These are phyloP conservation scores for Ictidomys tridecemlineatus DNA, from an alignment of 2,113 vertebrate genomes.

Conservation along the genomic window DNA sequence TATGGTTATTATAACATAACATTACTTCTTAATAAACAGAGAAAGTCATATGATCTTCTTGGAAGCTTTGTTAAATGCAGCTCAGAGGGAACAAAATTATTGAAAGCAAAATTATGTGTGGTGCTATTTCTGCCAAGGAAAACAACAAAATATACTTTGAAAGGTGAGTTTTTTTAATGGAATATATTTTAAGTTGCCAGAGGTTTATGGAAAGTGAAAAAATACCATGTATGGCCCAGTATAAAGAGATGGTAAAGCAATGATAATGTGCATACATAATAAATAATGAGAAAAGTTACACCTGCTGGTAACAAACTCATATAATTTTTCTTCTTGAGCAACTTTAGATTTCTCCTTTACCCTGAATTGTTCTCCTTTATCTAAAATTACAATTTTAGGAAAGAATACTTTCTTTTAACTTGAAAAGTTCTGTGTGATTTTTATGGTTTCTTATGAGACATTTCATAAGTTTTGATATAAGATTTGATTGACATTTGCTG, in stretches of 20 bases:
- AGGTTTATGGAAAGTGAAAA: background rate
- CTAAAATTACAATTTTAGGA: background rate
- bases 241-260: background rate
- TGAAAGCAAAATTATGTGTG: background rate
- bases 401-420: background rate
- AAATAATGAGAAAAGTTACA: background rate
- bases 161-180: background rate
- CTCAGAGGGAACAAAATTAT: background rate
- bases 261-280: background rate
- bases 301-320: background rate
- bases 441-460: background rate
- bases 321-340: background rate
- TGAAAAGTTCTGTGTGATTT: background rate
- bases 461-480: background rate
- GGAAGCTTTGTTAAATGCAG: background rate
- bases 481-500: background rate
- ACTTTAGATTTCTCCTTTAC: background rate
- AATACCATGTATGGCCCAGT: background rate
- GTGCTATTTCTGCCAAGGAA: background rate
- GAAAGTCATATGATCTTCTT: background rate
- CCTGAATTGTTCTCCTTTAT: background rate
- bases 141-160: background rate
- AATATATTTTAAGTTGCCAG: background rate
- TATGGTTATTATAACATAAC: background rate
- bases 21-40: background rate